A percentile compares a stretch with the other conserved stretches of the same genome.
These are phyloP conservation scores for Buphagus erythrorhynchus DNA, from an alignment of 2,797 vertebrate genomes.

Conservation along the genomic window DNA sequence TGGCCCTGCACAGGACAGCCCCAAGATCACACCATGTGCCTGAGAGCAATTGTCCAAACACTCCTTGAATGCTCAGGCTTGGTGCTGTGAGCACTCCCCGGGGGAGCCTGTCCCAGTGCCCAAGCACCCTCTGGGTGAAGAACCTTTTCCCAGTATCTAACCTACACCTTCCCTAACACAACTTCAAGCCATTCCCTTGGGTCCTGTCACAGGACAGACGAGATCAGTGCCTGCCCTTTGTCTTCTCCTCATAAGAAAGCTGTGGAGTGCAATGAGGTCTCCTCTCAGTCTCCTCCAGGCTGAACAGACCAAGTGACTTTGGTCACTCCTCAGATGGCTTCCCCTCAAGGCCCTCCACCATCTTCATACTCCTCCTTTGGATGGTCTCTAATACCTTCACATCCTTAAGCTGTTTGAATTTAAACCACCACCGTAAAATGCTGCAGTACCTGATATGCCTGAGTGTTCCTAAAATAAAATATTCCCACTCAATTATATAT, in stretches of 20 bases:
- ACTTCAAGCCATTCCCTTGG: background rate
- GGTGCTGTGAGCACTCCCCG: background rate
- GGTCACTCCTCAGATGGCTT: background rate
- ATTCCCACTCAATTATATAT: background rate
- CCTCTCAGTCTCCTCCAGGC: background rate
- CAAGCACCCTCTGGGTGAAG: accelerated
- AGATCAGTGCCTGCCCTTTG: background rate
- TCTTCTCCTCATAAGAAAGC: background rate
- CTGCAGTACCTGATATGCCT: background rate
- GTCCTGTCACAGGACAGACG: background rate
- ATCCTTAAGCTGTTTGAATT: background rate
- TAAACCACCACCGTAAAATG: background rate
- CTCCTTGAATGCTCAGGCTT: background rate
- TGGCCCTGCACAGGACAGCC: background rate
- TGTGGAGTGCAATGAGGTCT: background rate
- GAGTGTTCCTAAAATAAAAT: background rate
- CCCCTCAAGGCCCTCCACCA: background rate
- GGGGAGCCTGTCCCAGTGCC: background rate
- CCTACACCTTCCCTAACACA: background rate
- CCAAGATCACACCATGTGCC: background rate
- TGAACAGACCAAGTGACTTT: background rate
- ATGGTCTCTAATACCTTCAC: background rate
- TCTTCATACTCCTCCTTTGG: background rate
- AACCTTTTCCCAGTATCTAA: background rate
- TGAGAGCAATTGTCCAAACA: background rate